A percentile compares a stretch with the other conserved stretches of the same genome.
Conservation (phyloP, 1,140 invertebrate genomes). For the Protaetia brevitarsis region DNA sequence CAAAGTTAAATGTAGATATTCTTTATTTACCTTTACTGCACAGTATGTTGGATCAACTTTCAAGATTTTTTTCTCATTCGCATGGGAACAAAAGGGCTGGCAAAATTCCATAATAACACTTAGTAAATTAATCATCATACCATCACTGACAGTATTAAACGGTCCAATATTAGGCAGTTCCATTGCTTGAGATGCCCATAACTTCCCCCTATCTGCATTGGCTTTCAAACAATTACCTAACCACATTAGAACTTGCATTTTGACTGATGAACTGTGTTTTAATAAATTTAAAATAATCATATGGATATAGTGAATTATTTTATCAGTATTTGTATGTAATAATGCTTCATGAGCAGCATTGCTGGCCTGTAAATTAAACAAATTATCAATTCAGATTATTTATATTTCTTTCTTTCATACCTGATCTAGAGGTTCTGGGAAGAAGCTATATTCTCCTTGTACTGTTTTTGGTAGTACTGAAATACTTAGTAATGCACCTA, state of each 20-base stretch:
- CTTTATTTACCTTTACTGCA: slow-evolving; percentile 57
- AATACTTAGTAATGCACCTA: slow-evolving; percentile 74
- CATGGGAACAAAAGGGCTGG: slow-evolving; percentile 71
- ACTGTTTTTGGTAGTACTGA: slow-evolving; percentile 74
- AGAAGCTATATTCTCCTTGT: slow-evolving; percentile 67
- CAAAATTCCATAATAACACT: slow-evolving; percentile 78
- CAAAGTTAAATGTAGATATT: background rate
- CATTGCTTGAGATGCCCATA: slow-evolving; percentile 76
- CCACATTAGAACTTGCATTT: slow-evolving; percentile 72
- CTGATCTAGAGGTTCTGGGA: slow-evolving; percentile 68
- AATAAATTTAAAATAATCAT: slow-evolving; percentile 70
- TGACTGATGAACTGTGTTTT: slow-evolving; percentile 62
- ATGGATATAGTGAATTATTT: slow-evolving; percentile 65
- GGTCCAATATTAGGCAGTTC: slow-evolving; percentile 50
- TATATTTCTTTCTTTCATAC: slow-evolving; percentile 42
- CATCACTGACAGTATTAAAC: slow-evolving; percentile 67
- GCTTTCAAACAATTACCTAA: slow-evolving; percentile 72
- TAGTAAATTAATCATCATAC: slow-evolving; percentile 86
- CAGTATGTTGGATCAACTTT: slow-evolving; percentile 90
- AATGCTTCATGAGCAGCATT: slow-evolving; percentile 61
- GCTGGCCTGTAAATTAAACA: slow-evolving; percentile 50
- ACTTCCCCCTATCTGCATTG: slow-evolving; percentile 74
- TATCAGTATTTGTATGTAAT: slow-evolving; percentile 57
- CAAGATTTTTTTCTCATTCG: slow-evolving; percentile 66
- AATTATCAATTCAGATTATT: slow-evolving; percentile 16